These are phyloP conservation scores for Microcebus lehilahytsara DNA, from an alignment of 2,113 vertebrate species.

Conservation along the genomic window DNA sequence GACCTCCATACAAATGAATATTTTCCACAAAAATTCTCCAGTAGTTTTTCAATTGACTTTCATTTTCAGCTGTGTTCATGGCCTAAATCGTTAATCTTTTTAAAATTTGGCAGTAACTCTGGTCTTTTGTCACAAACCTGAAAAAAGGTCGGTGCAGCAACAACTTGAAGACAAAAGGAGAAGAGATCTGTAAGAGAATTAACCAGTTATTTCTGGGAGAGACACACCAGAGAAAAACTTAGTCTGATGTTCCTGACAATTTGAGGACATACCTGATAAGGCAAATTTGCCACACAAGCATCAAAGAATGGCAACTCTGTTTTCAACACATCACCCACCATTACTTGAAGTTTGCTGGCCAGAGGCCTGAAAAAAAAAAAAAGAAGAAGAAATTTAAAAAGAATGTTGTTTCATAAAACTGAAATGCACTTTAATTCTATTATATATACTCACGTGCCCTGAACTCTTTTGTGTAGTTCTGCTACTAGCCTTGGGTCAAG, in stretches of 20 bases:
- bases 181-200: constrained; percentile 92
- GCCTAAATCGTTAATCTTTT: not conserved
- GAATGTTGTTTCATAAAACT: not conserved
- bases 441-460: constrained; percentile 93
- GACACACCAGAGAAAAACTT: not conserved
- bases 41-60: constrained; percentile 6
- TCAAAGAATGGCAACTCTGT: constrained; percentile 97
- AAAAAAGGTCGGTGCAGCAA: constrained; percentile 97
- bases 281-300: constrained; percentile 96
- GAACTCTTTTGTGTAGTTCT: constrained; percentile 98
- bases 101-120: constrained; percentile 9
- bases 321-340: constrained; percentile 96
- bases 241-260: not conserved
- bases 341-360: constrained; percentile 95
- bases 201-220: constrained; percentile 15
- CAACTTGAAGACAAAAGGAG: constrained; percentile 98
- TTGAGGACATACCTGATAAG: constrained; percentile 92
- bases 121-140: constrained; percentile 86
- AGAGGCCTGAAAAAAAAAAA: constrained; percentile 72
- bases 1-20: not conserved
- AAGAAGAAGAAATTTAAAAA: not conserved
- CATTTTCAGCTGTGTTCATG: not conserved
- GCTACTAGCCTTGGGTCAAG: constrained; percentile 95
- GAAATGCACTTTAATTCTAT: constrained; percentile 30
- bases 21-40: not conserved